These are phyloP conservation scores for Stratiolaelaps scimitus DNA, from an alignment of 1,140 invertebrate genomes.

Conservation along the genomic window DNA sequence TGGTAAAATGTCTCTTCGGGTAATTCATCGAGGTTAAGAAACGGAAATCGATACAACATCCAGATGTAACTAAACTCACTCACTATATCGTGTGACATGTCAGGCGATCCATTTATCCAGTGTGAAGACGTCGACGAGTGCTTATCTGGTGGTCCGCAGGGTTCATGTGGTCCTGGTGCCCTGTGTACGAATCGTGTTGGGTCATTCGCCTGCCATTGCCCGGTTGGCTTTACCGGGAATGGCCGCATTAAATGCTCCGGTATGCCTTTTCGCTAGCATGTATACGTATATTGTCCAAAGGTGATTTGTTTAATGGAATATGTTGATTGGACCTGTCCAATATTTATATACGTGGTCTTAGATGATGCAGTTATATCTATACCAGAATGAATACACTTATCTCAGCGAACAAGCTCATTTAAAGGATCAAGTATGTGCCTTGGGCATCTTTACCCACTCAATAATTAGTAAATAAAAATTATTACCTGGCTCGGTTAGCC, in stretches of 20 bases:
- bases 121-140: slow-evolving; percentile 82
- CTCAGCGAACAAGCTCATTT: too few relatives aligned
- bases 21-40: slow-evolving; percentile 18
- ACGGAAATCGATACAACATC: slow-evolving; percentile 3
- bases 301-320: too few relatives aligned
- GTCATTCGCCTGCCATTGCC: slow-evolving; percentile 47
- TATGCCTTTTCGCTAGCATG: slow-evolving; percentile 23
- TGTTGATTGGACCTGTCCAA: too few relatives aligned
- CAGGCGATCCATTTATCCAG: slow-evolving; percentile 15
- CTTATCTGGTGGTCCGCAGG: slow-evolving; percentile 57
- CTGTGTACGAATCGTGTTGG: slow-evolving; percentile 68
- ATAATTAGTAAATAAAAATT: too few relatives aligned
- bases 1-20: too few relatives aligned
- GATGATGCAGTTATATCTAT: too few relatives aligned
- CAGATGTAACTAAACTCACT: slow-evolving; percentile 2
- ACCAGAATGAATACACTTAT: too few relatives aligned
- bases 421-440: too few relatives aligned
- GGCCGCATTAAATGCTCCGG: slow-evolving; percentile 35
- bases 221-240: slow-evolving; percentile 37
- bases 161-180: slow-evolving; percentile 67
- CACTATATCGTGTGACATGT: too few relatives aligned
- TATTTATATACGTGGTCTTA: too few relatives aligned
- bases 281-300: background rate
- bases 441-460: too few relatives aligned
- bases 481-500: too few relatives aligned